phyloP scores from a whole-genome alignment of 2,888 invertebrate genomes.

The Pomacea canaliculata region DNA sequence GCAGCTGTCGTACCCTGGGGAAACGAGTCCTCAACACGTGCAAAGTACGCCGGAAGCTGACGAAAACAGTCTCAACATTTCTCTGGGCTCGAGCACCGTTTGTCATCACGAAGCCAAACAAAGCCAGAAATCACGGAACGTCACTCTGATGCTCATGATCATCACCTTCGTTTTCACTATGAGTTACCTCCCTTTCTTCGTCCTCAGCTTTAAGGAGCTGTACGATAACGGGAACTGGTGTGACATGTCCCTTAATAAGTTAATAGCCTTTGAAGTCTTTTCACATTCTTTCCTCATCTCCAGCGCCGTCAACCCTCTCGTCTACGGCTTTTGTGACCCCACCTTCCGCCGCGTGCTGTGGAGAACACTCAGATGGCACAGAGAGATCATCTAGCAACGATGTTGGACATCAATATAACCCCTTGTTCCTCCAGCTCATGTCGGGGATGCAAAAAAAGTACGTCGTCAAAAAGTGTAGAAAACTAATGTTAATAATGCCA shows the following conservation, averaged over 20 bases:
- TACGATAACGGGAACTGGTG: background rate
- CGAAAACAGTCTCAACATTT: background rate
- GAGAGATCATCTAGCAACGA: slow-evolving; percentile 1
- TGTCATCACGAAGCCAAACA: slow-evolving; percentile 7
- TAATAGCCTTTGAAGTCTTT: background rate
- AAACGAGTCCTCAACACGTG: background rate
- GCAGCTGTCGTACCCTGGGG: background rate
- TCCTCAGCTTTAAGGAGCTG: background rate
- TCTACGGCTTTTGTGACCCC: slow-evolving; percentile 13
- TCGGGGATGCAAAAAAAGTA: too few relatives aligned
- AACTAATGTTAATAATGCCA: too few relatives aligned
- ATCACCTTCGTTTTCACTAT: slow-evolving; percentile 3
- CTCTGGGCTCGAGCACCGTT: too few relatives aligned
- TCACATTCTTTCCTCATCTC: slow-evolving; percentile 4
- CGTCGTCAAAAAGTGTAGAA: too few relatives aligned
- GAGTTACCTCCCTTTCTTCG: slow-evolving; percentile 7
- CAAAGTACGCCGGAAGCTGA: background rate
- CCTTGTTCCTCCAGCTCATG: too few relatives aligned
- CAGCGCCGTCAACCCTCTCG: slow-evolving; percentile 14
- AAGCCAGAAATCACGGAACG: background rate
- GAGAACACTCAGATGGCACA: slow-evolving; percentile 5
- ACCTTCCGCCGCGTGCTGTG: slow-evolving; percentile 5
- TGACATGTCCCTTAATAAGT: too few relatives aligned
- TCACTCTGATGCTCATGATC: slow-evolving; percentile 10
- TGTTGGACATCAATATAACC: too few relatives aligned